Evolutionary conservation across 2,797 vertebrate species (phyloP).

Genomic region (Borostomias antarcticus): DNA sequence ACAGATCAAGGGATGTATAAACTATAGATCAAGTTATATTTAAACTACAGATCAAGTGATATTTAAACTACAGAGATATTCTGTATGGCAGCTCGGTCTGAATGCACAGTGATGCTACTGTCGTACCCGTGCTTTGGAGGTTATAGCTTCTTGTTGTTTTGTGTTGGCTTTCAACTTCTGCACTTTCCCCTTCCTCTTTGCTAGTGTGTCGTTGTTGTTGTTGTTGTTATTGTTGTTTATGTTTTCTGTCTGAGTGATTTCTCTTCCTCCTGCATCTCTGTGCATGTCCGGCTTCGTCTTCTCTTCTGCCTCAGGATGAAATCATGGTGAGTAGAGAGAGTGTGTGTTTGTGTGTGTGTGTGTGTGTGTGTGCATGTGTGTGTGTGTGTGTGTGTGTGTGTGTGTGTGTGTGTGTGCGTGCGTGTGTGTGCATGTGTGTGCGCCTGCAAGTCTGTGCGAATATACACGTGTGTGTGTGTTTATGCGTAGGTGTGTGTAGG

Average conservation of each 20-base stretch:
- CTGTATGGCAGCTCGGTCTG: too few species aligned
- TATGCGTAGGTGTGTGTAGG: neutral
- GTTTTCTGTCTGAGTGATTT: conserved; percentile 45
- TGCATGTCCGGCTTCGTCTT: conserved; percentile 68
- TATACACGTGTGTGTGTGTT: neutral
- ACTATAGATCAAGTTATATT: too few species aligned
- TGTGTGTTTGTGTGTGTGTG: conserved; percentile 32
- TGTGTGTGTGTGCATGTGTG: neutral
- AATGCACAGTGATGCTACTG: too few species aligned
- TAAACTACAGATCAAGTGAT: too few species aligned
- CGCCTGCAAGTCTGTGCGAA: neutral
- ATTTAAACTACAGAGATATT: too few species aligned
- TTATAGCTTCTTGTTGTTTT: neutral
- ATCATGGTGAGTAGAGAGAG: conserved; percentile 93
- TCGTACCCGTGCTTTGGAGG: too few species aligned
- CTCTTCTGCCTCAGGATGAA: conserved; percentile 91
- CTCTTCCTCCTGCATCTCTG: conserved; percentile 32
- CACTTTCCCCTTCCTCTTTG: neutral
- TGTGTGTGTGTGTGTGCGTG: neutral
- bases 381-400: neutral
- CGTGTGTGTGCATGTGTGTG: too few species aligned
- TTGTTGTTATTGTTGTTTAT: conserved; percentile 15
- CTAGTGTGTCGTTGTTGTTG: neutral
- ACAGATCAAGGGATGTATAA: too few species aligned
- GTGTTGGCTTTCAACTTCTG: too few species aligned